Conservation (phyloP, 2,888 invertebrate genomes). For the Habrosyne pyritoides region DNA sequence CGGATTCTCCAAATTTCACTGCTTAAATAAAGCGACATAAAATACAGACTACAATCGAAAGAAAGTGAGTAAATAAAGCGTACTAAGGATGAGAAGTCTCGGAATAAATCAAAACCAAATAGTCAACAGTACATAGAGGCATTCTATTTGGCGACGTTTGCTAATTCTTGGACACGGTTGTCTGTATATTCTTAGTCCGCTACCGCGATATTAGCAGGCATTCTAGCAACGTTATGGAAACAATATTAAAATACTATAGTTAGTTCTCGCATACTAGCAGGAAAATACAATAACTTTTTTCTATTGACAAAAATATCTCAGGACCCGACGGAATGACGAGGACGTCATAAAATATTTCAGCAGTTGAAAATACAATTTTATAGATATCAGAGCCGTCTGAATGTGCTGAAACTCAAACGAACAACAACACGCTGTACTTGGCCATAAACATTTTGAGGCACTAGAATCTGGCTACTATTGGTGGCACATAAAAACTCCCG, state of each 20-base stretch:
- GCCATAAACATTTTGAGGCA: conserved; percentile 31
- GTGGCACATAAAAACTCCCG: conserved; percentile 38
- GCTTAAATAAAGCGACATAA: not conserved
- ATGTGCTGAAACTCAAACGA: conserved; percentile 12
- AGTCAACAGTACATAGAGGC: too few species aligned
- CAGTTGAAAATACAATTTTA: conserved; percentile 5
- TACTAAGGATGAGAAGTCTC: not conserved
- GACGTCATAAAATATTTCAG: not conserved
- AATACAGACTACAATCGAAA: not conserved
- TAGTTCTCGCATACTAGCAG: not conserved
- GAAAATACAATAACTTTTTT: not conserved
- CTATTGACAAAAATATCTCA: not conserved
- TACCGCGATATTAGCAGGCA: not conserved
- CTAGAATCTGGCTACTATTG: conserved; percentile 34
- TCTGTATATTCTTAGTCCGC: too few species aligned
- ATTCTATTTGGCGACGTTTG: too few species aligned
- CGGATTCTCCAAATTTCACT: conserved; percentile 4
- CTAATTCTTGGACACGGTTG: too few species aligned
- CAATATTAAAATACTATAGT: not conserved
- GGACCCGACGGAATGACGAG: not conserved
- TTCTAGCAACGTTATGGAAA: not conserved
- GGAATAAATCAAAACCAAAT: not conserved
- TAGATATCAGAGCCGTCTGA: conserved; percentile 4
- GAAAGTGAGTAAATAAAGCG: not conserved
- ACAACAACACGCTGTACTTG: conserved; percentile 14